A percentile compares a stretch with the other conserved stretches of the same genome.
Evolutionary conservation across 2,797 vertebrate species (phyloP).

Genomic region (Sciurus carolinensis): DNA sequence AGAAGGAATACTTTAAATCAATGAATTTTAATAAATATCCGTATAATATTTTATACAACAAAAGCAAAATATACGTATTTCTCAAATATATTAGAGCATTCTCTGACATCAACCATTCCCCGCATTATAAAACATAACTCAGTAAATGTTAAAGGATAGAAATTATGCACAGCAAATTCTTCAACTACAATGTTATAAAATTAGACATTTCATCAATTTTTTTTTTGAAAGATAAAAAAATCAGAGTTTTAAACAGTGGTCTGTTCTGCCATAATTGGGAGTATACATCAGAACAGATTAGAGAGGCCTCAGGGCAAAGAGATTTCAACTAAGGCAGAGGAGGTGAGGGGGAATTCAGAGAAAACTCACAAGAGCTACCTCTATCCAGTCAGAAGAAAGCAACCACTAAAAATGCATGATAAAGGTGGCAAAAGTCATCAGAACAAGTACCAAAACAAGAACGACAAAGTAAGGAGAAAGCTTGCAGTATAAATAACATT

Average conservation of each 20-base stretch:
- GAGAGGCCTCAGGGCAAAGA: neutral
- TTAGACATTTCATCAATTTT: neutral
- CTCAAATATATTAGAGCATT: neutral
- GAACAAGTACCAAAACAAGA: neutral
- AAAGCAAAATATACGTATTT: neutral
- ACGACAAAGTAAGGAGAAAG: neutral
- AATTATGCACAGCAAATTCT: neutral
- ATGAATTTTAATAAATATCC: neutral
- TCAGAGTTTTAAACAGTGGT: neutral
- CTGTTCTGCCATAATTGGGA: neutral
- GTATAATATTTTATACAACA: neutral
- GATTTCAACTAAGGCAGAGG: neutral
- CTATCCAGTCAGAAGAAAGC: neutral
- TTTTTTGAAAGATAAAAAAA: neutral
- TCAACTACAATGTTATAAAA: neutral
- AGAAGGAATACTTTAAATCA: neutral
- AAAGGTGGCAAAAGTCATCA: neutral
- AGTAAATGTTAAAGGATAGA: neutral
- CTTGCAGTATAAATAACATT: neutral
- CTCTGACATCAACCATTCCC: neutral
- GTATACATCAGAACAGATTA: neutral
- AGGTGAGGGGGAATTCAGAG: neutral
- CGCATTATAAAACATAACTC: neutral
- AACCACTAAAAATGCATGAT: neutral
- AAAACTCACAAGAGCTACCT: neutral